Evolutionary conservation across 2,797 vertebrate genomes (phyloP).

Genomic region (Streptopelia turtur): DNA sequence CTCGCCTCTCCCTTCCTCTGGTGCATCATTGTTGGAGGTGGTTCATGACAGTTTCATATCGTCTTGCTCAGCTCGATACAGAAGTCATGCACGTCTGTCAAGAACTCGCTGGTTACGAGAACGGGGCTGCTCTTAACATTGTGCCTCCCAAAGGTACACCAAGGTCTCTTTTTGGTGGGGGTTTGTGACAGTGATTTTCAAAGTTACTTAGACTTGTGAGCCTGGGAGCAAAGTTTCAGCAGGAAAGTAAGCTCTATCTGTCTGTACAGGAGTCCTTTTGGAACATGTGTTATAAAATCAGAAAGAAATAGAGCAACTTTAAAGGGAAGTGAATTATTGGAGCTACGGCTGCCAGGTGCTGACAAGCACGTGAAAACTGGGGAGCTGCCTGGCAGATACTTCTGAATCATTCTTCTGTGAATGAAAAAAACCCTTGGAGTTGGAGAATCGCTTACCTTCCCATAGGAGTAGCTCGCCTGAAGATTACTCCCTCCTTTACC

Average conservation of each 20-base stretch:
- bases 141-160: fast-evolving
- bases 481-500: background rate
- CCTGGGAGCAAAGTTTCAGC: background rate
- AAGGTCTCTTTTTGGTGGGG: background rate
- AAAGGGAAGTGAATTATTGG: background rate
- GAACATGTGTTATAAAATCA: background rate
- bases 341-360: background rate
- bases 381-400: background rate
- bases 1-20: fast-evolving
- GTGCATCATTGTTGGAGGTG: background rate
- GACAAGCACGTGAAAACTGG: background rate
- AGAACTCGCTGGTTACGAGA: background rate
- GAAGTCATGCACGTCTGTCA: background rate
- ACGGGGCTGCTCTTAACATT: fast-evolving
- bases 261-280: background rate
- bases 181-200: background rate
- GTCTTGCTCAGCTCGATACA: background rate
- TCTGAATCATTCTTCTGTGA: background rate
- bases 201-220: background rate
- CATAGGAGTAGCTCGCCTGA: constrained; percentile 4
- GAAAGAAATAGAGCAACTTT: background rate
- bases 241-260: background rate
- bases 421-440: background rate
- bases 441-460: background rate
- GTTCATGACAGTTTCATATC: background rate